Base-by-base conservation (phyloP, 2,888 invertebrate genomes). In the Dasysyrphus tricinctus region DNA sequence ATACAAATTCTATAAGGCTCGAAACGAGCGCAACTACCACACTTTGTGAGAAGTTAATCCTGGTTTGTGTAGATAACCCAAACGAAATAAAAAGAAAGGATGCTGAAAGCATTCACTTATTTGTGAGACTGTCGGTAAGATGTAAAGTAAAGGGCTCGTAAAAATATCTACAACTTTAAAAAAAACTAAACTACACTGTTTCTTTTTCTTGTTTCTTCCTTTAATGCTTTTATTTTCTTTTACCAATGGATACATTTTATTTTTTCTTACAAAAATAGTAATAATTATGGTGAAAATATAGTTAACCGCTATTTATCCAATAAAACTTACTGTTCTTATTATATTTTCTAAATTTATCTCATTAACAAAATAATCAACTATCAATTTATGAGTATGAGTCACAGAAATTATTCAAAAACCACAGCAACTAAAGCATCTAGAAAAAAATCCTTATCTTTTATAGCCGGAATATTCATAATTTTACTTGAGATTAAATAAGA, bases 1-100 rank as follows among this genome's bases (percentile, higher is more conserved):
- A 47, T 96, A 96, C 93, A 97, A 97, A 91, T 97, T 97, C 92
- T 98, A 97, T 94, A 96, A 96, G 92, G 96, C 97, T 85, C 95
- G 96, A 90, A 96, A 96, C 80, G 97, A 97, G 92, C 94, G 96
- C 89, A 97, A 97, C 93, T 98, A 98, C 93, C 97, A 97, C 91
- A 97, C 97, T 84, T 95, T 98, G 92, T 98, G 96, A 96, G 93
- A 90, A 63, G 75, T 8, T 80, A 32, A 34, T 39, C 70, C 63
- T 24, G 39, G 19, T 44, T 72, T 76, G 57, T 80, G 80, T 72
- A 76, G 80, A 70, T 75, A 80, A 75, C 57, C 69, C 39, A 54
- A 67, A 57, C 16, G 65, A 76, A 51, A 6, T 32, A 32, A 32
- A 75, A 54, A 24, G 44, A 32, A 76, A 29, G 56, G 19, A 79